Base-by-base conservation (phyloP, 2,113 vertebrate species). In the Erpornis zantholeuca region DNA sequence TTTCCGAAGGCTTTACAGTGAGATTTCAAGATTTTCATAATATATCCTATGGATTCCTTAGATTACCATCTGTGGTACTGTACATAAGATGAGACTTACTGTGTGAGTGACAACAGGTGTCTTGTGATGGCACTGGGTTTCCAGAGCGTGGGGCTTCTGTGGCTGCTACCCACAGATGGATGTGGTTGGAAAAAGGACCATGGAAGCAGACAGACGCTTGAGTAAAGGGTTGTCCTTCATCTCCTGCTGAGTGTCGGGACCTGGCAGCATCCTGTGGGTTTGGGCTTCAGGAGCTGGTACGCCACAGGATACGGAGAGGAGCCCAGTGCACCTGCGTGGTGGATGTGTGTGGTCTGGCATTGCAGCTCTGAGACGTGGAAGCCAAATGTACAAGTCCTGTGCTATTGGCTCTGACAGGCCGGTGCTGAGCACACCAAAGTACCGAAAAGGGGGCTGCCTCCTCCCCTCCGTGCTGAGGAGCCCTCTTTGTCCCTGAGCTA, bases 271-370 rank as follows among this genome's bases (percentile, higher is more conserved):
- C 35, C 47, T 21, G 0, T 35, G 42, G 27, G 16, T 42, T 66
- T 10, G 27, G 10, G 33, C 33, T 76, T 57, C 7, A 2, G 47
- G 76, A 40, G 24, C 5, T 53, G 33, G 2, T 17, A 2, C 1
- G 0, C 15, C 7, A 4, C 4, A 28, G 42, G 64, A 0, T 15
- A 0, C 3, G 24, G 70, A 71, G 73, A 71, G 44, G 33, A 75
- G 44, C 35, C 9, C 25, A 11, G 64, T 45, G 29, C n/a, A n/a
- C n/a, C 45, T 36, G 36, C 0, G 0, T 12, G 42, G 12, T 21
- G 35, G 29, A 18, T 52, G 38, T 25, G 31, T 28, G 35, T 3
- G 1, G 29, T 53, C 29, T 63, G 42, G 20, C 25, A 6, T 22
- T 1, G 2, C 35, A 24, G 35, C 75, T 90, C 49, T 10, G 33